These are phyloP conservation scores for Pseudopipra pipra DNA, from an alignment of 2,113 vertebrate species.

Conservation along the genomic window DNA sequence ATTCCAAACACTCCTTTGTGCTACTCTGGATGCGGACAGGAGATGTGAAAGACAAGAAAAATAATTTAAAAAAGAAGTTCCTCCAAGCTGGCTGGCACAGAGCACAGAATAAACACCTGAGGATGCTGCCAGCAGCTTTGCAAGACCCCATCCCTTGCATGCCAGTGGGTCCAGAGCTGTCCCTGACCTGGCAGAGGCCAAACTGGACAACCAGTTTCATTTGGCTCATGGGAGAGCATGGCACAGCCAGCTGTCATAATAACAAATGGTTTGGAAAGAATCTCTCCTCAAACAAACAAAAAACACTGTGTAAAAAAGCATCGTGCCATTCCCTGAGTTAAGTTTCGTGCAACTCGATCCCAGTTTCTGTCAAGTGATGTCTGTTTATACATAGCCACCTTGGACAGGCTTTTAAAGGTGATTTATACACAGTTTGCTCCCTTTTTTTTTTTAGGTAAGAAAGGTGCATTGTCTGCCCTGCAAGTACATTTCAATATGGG, in stretches of 20 bases:
- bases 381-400: not conserved
- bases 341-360: not conserved
- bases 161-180: not conserved
- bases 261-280: not conserved
- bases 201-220: not conserved
- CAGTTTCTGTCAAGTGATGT: constrained; percentile 1
- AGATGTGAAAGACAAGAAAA: not conserved
- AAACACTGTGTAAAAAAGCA: not conserved
- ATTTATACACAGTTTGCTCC: not conserved
- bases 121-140: not conserved
- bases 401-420: not conserved
- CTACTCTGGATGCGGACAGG: not conserved
- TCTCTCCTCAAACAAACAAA: not conserved
- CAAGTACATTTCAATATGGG: not conserved
- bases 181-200: not conserved
- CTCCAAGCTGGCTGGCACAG: not conserved
- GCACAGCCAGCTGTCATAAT: not conserved
- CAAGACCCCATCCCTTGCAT: not conserved
- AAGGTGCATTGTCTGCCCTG: not conserved
- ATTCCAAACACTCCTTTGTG: not conserved
- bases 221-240: not conserved
- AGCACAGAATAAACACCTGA: not conserved
- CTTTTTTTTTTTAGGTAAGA: not conserved
- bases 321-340: not conserved
- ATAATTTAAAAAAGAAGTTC: not conserved